These are phyloP conservation scores for Plagodis dolabraria DNA, from an alignment of 2,888 invertebrate genomes.

Conservation along the genomic window DNA sequence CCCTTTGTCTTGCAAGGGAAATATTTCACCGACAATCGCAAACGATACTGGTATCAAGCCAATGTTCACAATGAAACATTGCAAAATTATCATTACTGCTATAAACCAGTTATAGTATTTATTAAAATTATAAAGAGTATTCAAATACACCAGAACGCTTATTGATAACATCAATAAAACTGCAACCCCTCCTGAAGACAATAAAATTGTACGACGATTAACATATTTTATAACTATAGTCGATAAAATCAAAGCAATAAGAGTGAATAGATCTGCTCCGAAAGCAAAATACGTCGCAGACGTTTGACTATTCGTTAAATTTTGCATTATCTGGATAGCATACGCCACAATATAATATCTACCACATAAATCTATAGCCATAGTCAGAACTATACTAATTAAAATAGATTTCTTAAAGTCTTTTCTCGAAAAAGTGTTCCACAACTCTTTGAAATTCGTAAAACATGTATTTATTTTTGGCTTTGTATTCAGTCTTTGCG, in stretches of 20 bases:
- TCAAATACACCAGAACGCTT: slow-evolving; percentile 30
- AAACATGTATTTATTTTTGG: slow-evolving; percentile 11
- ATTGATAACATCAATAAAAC: slow-evolving; percentile 42
- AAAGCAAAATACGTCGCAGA: slow-evolving; percentile 49
- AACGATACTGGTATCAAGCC: slow-evolving; percentile 48
- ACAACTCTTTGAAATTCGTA: slow-evolving; percentile 18
- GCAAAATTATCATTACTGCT: slow-evolving; percentile 46
- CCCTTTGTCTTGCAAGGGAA: slow-evolving; percentile 30
- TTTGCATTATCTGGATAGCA: slow-evolving; percentile 49
- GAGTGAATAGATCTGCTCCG: slow-evolving; percentile 45
- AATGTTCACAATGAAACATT: slow-evolving; percentile 43
- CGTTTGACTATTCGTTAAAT: slow-evolving; percentile 44
- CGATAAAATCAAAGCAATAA: slow-evolving; percentile 28
- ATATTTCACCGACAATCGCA: slow-evolving; percentile 12
- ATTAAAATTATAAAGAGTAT: slow-evolving; percentile 28
- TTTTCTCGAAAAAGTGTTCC: slow-evolving; percentile 33
- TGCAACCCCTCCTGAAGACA: slow-evolving; percentile 41
- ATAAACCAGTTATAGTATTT: not conserved
- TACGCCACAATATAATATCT: slow-evolving; percentile 51
- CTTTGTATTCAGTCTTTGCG: slow-evolving; percentile 37
- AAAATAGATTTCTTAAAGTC: slow-evolving; percentile 51
- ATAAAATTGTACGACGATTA: slow-evolving; percentile 49
- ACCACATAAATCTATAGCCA: slow-evolving; percentile 50
- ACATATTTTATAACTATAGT: slow-evolving; percentile 41
- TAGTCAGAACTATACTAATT: slow-evolving; percentile 42